These are phyloP conservation scores for Ichneumoninae sp. DNA, from an alignment of 2,888 invertebrate species.

Conservation along the genomic window DNA sequence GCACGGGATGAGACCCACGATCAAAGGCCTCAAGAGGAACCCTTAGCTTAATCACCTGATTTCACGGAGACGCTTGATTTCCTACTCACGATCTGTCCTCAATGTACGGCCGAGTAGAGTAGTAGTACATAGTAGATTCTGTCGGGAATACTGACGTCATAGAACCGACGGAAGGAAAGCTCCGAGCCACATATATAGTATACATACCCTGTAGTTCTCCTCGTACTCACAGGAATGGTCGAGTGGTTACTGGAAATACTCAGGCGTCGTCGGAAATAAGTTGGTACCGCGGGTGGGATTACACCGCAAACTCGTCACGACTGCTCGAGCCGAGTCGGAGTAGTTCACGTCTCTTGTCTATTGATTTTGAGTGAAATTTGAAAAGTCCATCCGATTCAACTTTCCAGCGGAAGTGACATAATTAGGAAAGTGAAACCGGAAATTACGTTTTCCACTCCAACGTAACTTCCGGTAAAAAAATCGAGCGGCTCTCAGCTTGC, in stretches of 20 bases:
- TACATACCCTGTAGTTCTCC: constrained; percentile 17
- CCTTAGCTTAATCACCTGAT: constrained; percentile 66
- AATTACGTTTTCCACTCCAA: too few species aligned
- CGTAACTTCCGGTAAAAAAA: too few species aligned
- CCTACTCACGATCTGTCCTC: constrained; percentile 54
- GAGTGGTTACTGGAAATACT: constrained; percentile 71
- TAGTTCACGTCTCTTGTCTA: constrained; percentile 59
- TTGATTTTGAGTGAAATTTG: constrained; percentile 30
- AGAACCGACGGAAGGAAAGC: constrained; percentile 46
- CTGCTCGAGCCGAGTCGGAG: constrained; percentile 35
- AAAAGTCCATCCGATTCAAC: not conserved
- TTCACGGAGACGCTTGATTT: constrained; percentile 64
- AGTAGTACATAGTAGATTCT: constrained; percentile 28
- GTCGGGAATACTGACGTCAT: constrained; percentile 64
- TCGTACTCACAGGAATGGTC: constrained; percentile 67
- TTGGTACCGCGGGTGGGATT: constrained; percentile 59
- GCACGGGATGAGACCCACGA: constrained; percentile 50
- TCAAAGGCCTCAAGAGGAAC: constrained; percentile 64
- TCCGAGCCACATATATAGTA: constrained; percentile 22
- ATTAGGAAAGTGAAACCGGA: too few species aligned
- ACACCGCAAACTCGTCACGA: constrained; percentile 64
- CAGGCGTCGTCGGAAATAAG: constrained; percentile 70
- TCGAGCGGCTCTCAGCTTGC: too few species aligned
- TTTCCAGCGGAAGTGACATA: too few species aligned
- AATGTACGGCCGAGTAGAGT: constrained; percentile 25